Percentiles rank a stretch among this genome's conserved stretches.
phyloP scores from a whole-genome alignment of 1,140 invertebrate species.

The Grapholita molesta region DNA sequence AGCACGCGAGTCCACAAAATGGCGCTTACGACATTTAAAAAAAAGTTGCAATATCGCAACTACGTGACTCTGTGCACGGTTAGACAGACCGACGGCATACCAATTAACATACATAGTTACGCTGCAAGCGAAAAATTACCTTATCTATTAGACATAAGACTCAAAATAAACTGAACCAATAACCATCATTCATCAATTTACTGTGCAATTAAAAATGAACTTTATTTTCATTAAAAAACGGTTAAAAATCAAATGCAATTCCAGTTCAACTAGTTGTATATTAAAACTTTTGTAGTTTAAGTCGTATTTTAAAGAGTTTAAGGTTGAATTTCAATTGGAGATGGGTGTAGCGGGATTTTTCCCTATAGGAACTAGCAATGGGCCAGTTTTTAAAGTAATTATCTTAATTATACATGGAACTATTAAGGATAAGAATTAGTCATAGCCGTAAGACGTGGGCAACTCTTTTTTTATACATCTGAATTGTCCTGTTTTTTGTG shows the following conservation, averaged over 20 bases:
- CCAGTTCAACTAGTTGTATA: neutral
- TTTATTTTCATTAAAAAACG: neutral
- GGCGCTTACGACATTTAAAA: neutral
- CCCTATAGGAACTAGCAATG: neutral
- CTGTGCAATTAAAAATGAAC: neutral
- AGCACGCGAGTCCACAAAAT: too few species aligned
- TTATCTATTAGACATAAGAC: neutral
- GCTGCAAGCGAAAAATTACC: neutral
- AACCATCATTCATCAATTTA: neutral
- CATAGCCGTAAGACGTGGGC: neutral
- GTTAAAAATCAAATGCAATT: neutral
- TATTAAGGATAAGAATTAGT: neutral
- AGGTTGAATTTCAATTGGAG: neutral
- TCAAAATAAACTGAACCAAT: neutral
- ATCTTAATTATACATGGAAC: neutral
- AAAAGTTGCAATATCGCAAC: neutral
- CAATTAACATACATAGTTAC: neutral
- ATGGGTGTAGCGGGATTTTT: neutral
- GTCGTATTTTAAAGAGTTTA: neutral
- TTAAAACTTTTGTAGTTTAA: neutral
- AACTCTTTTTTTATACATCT: too few species aligned
- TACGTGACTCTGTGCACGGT: neutral
- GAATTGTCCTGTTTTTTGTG: too few species aligned
- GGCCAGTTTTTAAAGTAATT: neutral
- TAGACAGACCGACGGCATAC: neutral